Conservation (phyloP, 2,113 vertebrate genomes). For the Colinus virginianus region DNA sequence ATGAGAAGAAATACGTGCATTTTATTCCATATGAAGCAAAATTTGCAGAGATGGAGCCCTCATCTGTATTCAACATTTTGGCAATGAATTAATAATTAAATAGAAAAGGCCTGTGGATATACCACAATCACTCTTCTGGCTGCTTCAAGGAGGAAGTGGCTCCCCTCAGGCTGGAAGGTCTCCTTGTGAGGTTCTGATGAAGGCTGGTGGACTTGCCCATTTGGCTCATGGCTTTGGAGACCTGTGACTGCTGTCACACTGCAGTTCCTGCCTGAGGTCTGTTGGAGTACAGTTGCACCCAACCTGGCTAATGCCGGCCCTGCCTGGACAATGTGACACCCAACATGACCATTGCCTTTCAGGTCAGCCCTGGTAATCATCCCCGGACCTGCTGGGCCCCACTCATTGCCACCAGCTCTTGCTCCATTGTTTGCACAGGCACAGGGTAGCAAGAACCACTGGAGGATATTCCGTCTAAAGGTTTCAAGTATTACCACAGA, state of each 20-base stretch:
- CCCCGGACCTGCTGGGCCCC: not conserved
- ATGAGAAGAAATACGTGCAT: not conserved
- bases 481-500: not conserved
- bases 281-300: not conserved
- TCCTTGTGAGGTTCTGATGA: not conserved
- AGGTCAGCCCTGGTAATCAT: accelerated
- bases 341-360: not conserved
- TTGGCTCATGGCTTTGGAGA: not conserved
- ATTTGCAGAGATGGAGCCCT: not conserved
- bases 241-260: not conserved
- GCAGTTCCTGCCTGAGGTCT: not conserved
- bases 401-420: not conserved
- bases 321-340: not conserved
- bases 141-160: too few species aligned
- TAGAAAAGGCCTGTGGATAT: not conserved
- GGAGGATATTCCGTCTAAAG: not conserved
- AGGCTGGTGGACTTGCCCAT: too few species aligned
- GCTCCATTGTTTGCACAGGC: not conserved
- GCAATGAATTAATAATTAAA: too few species aligned
- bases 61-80: not conserved
- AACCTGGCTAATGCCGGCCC: not conserved
- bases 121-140: not conserved
- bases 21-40: not conserved
- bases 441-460: not conserved
- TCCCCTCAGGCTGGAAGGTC: not conserved